Conservation (phyloP, 2,797 vertebrate species). For the Rhabdophis nuchalis region DNA sequence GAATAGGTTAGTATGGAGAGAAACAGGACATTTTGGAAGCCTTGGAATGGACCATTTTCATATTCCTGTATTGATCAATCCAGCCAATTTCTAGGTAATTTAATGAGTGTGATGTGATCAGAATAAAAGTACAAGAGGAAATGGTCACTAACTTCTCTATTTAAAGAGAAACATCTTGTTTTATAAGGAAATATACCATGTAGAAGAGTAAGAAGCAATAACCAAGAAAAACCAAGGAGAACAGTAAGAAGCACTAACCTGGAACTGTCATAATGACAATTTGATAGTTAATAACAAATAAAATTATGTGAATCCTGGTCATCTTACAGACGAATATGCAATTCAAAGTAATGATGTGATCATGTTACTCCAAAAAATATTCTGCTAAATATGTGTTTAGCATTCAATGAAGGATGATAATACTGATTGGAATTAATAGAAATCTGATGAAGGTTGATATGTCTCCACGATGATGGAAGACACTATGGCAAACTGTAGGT, state of each 20-base stretch:
- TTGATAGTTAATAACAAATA: neutral
- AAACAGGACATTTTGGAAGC: neutral
- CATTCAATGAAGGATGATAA: neutral
- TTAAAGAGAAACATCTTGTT: neutral
- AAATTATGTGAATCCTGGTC: neutral
- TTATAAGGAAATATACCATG: neutral
- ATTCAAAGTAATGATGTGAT: neutral
- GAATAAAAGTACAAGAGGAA: neutral
- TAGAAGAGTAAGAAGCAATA: neutral
- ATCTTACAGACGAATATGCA: neutral
- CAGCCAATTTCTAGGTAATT: neutral
- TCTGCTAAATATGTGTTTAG: neutral
- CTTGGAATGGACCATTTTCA: neutral
- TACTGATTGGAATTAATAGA: neutral
- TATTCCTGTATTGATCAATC: neutral
- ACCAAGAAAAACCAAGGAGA: neutral
- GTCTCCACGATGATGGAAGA: neutral
- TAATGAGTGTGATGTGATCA: neutral
- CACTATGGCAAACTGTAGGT: neutral
- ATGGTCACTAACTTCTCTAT: neutral
- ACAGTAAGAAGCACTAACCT: neutral
- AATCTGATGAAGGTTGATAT: neutral
- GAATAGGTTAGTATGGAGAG: neutral
- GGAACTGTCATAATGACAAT: neutral
- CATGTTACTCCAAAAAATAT: neutral